These are phyloP conservation scores for Lates calcarifer DNA, from an alignment of 2,113 vertebrate genomes.

Conservation along the genomic window DNA sequence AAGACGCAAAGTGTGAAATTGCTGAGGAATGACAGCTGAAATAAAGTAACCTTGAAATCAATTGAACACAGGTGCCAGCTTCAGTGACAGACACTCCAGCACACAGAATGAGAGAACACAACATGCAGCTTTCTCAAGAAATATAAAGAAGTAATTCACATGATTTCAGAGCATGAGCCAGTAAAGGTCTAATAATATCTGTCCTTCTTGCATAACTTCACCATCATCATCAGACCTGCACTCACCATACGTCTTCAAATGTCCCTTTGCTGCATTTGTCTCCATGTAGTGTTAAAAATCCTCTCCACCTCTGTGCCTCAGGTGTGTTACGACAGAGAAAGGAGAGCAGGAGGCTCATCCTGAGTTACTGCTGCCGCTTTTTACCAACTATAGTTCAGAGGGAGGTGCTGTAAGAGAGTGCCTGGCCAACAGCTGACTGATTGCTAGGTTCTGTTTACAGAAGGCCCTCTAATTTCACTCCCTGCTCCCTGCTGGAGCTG, in stretches of 20 bases:
- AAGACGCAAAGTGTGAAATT: conserved; percentile 55
- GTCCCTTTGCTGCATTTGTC: not conserved
- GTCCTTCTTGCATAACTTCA: conserved; percentile 5
- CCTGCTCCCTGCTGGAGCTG: not conserved
- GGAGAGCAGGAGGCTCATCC: not conserved
- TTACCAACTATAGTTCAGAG: conserved; percentile 8
- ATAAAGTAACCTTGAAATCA: conserved; percentile 12
- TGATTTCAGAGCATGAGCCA: not conserved
- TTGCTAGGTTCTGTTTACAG: not conserved
- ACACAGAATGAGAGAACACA: not conserved
- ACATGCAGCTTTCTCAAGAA: conserved; percentile 6
- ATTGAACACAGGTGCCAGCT: conserved; percentile 6
- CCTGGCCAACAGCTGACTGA: conserved; percentile 3
- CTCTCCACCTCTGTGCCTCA: not conserved
- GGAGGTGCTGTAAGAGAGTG: conserved; percentile 32
- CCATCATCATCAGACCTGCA: conserved; percentile 46
- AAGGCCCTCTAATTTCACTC: not conserved
- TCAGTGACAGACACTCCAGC: not conserved
- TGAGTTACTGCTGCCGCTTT: conserved; percentile 12
- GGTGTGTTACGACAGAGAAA: not conserved
- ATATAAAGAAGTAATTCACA: not conserved
- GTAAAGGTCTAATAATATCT: conserved; percentile 9
- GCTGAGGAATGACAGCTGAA: conserved; percentile 18
- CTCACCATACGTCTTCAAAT: conserved; percentile 56
- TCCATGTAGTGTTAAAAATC: not conserved